Evolutionary conservation across 2,888 invertebrate species (phyloP).

Genomic region (Ctenicera cuprea): DNA sequence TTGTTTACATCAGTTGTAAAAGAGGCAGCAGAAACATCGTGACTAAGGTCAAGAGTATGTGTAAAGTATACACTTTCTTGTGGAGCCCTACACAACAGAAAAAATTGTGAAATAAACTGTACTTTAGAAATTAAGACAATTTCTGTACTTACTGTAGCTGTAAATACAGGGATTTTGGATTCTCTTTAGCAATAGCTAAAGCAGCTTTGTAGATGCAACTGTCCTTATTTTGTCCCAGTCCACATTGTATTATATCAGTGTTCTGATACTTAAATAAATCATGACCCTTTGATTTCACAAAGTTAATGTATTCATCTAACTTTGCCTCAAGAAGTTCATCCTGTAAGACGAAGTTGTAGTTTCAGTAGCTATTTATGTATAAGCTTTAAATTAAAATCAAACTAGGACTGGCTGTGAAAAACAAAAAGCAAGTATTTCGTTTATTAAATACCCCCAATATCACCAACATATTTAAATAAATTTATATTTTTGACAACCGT

Average conservation of each 20-base stretch:
- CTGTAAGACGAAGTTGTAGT: conserved; percentile 69
- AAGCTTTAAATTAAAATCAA: too few species aligned
- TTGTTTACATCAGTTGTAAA: conserved; percentile 73
- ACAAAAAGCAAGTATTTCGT: too few species aligned
- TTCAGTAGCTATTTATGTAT: too few species aligned
- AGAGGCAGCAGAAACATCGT: conserved; percentile 76
- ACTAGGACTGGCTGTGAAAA: too few species aligned
- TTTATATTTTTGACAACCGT: too few species aligned
- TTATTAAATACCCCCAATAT: too few species aligned
- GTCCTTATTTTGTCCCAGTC: conserved; percentile 78
- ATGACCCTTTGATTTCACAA: conserved; percentile 78
- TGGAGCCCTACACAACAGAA: conserved; percentile 56
- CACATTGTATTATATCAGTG: conserved; percentile 82
- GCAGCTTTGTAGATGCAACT: conserved; percentile 78
- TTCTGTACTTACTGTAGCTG: conserved; percentile 75
- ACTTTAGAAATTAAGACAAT: neutral
- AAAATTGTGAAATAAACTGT: neutral
- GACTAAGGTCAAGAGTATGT: conserved; percentile 76
- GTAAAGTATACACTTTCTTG: conserved; percentile 64
- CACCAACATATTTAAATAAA: too few species aligned
- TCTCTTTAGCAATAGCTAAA: conserved; percentile 73
- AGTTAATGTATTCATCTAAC: conserved; percentile 76
- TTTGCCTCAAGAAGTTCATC: conserved; percentile 72
- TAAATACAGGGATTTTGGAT: conserved; percentile 76
- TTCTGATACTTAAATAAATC: conserved; percentile 78